Evolutionary conservation across 2,888 invertebrate genomes (phyloP).

Genomic region (Leucophenga maculata): DNA sequence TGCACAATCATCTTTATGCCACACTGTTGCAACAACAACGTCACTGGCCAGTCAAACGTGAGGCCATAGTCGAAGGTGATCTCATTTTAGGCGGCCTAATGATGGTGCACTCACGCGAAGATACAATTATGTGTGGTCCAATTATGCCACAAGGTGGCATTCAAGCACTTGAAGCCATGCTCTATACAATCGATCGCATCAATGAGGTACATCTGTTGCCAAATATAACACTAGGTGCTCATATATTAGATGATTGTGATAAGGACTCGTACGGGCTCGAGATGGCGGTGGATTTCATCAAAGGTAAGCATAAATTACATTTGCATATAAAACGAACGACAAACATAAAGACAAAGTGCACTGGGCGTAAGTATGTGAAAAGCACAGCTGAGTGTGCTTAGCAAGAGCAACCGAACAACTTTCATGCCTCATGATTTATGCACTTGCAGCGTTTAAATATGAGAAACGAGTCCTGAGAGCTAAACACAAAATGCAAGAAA

Average conservation of each 20-base stretch:
- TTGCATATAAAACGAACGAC: too few relatives aligned
- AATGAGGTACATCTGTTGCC: conserved; percentile 77
- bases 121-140: conserved; percentile 85
- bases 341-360: too few relatives aligned
- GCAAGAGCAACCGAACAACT: too few relatives aligned
- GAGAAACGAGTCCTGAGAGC: too few relatives aligned
- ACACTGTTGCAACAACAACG: conserved; percentile 52
- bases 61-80: conserved; percentile 87
- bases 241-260: conserved; percentile 92
- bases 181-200: conserved; percentile 86
- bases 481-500: too few relatives aligned
- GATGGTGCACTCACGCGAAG: conserved; percentile 93
- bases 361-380: too few relatives aligned
- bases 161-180: conserved; percentile 89
- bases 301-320: conserved; percentile 77
- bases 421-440: too few relatives aligned
- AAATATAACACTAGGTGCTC: conserved; percentile 84
- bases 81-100: conserved; percentile 89
- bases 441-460: too few relatives aligned
- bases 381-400: too few relatives aligned
- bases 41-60: conserved; percentile 84
- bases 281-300: conserved; percentile 93
- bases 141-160: conserved; percentile 92
- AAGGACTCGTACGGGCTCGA: conserved; percentile 93
- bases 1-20: conserved; percentile 51